Base-by-base conservation (phyloP, 2,797 vertebrate genomes). In the Coluber constrictor region DNA sequence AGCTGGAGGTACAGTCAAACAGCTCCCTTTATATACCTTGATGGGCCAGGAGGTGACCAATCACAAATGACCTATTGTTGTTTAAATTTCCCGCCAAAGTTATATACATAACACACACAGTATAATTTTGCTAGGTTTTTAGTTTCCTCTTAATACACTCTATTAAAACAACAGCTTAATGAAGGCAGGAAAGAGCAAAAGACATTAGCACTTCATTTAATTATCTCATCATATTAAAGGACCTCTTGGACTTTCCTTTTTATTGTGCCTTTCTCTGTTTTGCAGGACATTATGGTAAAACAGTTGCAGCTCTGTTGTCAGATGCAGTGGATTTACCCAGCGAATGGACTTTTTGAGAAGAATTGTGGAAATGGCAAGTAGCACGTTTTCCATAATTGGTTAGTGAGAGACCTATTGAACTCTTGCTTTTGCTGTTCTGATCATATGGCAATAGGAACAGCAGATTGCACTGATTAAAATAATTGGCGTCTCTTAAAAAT, bases 191-290 rank as follows among this genome's bases (percentile, higher is more conserved):
- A 66, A 93, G 59, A 63, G 95, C 91, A 74, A 25, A 3, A 92
- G 29, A 91, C 60, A 89, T 96, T 95, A 95, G 91, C 54, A 91
- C 57, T 2, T 79, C 83, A 91, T 95, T 95, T 95, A 95, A 95
- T 96, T 92, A 94, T 92, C 88, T 70, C 66, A 96, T 95, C 94
- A 95, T 89, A 88, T 47, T 94, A 95, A 0, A 0, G 94, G 92
- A 93, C 92, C 56, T 94, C 70, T 94, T 93, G 54, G 6, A 27
- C 15, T 95, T 88, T 57, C 90, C 0, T 93, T 95, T 95, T 95
- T 94, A 89, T 95, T 93, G 86, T 20, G 47, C 43, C 89, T 87
- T 86, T 94, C 16, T 90, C 16, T 0, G 9, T 92, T 57, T 94
- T 54, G 74, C 20, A 92, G n/a, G 56, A 25, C 92, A 90, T 86